These are phyloP conservation scores for Papilio xuthus DNA, from an alignment of 1,140 invertebrate species.

Conservation along the genomic window DNA sequence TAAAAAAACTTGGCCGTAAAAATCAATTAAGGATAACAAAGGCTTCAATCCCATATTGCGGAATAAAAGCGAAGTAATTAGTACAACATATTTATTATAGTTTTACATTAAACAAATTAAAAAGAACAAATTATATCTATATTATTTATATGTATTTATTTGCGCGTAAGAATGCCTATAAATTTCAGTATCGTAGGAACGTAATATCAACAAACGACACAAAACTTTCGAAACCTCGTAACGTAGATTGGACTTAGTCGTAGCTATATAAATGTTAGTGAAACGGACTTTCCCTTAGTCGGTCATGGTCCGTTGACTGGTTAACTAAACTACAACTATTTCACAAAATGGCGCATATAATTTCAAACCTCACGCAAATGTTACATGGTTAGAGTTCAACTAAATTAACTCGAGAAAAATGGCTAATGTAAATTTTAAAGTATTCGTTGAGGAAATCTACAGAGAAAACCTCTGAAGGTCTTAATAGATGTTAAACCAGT, in stretches of 20 bases:
- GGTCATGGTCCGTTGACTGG: conserved; percentile 10
- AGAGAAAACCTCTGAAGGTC: neutral
- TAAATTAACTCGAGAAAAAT: neutral
- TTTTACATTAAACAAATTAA: neutral
- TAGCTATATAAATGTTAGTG: neutral
- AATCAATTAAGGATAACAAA: conserved; percentile 27
- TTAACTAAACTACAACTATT: conserved; percentile 43
- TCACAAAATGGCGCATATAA: conserved; percentile 59
- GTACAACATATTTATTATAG: neutral
- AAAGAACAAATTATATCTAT: too few species aligned
- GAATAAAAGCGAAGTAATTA: neutral
- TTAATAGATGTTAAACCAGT: neutral
- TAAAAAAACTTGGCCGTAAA: conserved; percentile 23
- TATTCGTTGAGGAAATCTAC: neutral
- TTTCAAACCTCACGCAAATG: conserved; percentile 43
- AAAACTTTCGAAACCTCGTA: neutral
- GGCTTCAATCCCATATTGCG: neutral
- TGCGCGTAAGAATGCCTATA: too few species aligned
- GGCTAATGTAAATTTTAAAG: neutral
- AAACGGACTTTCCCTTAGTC: conserved; percentile 5
- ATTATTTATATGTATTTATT: too few species aligned
- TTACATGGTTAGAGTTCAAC: conserved; percentile 23
- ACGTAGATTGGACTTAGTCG: neutral
- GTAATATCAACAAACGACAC: neutral
- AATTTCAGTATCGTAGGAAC: too few species aligned